phyloP scores from a whole-genome alignment of 2,113 vertebrate species.

The Narcine bancroftii region DNA sequence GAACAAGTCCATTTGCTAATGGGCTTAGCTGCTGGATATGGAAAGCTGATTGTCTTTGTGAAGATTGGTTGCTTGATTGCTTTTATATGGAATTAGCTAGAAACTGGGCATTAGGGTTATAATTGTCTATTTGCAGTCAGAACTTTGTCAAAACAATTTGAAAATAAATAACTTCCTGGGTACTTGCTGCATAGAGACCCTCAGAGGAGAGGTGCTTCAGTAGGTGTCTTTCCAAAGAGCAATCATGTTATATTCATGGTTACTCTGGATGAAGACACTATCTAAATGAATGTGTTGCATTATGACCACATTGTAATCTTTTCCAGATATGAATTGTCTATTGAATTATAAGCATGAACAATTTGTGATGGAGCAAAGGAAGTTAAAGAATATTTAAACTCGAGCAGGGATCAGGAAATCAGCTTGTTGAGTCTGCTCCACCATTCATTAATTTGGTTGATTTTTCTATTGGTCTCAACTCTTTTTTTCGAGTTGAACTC shows the following conservation, averaged over 20 bases:
- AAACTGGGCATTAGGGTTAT: not conserved
- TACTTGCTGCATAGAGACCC: not conserved
- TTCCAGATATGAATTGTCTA: not conserved
- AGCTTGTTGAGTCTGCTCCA: not conserved
- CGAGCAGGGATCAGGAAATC: not conserved
- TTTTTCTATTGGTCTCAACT: not conserved
- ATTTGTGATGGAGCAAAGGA: no score
- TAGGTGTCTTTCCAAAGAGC: not conserved
- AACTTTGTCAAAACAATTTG: not conserved
- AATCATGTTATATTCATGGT: not conserved
- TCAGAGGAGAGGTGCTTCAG: not conserved
- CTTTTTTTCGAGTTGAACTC: not conserved
- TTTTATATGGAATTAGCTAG: not conserved
- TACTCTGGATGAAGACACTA: no score
- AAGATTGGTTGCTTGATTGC: not conserved
- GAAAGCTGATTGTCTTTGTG: not conserved
- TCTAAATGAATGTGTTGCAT: not conserved
- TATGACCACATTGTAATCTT: not conserved
- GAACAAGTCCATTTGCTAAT: not conserved
- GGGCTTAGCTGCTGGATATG: not conserved
- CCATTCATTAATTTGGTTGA: not conserved
- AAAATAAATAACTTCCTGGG: not conserved
- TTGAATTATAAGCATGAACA: not conserved
- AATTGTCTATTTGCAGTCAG: no score
- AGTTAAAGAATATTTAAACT: no score